These are phyloP conservation scores for Stegana nigrithorax DNA, from an alignment of 2,888 invertebrate species.

Conservation along the genomic window DNA sequence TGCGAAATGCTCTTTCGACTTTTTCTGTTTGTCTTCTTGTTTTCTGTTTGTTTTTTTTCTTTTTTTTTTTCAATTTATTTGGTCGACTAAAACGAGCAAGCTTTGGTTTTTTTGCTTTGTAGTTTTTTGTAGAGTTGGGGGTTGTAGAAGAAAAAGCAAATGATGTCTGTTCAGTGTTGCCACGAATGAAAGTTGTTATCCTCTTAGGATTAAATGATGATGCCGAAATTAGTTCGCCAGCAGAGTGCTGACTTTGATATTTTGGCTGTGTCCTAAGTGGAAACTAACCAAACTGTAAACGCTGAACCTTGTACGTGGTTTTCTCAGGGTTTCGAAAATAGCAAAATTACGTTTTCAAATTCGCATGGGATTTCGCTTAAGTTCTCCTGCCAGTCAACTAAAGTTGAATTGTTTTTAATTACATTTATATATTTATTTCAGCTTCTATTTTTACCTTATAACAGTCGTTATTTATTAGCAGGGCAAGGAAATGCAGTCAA, in stretches of 20 bases:
- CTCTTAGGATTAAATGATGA: constrained; percentile 23
- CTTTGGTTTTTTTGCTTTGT: constrained; percentile 1
- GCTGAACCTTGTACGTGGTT: too few relatives aligned
- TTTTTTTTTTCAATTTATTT: neutral
- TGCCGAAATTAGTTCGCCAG: constrained; percentile 14
- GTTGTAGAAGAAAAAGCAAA: neutral
- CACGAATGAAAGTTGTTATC: constrained; percentile 19
- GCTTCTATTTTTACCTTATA: too few relatives aligned
- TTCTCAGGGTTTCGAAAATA: too few relatives aligned
- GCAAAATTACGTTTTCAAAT: too few relatives aligned
- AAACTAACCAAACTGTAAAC: too few relatives aligned
- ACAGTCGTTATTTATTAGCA: too few relatives aligned
- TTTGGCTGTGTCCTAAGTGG: too few relatives aligned
- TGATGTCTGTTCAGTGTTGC: neutral
- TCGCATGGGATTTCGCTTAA: too few relatives aligned
- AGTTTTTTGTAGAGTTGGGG: neutral
- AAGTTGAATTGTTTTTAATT: too few relatives aligned
- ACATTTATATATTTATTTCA: too few relatives aligned
- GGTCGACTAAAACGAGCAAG: neutral
- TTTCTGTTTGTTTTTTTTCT: constrained; percentile 14
- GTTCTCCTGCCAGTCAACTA: too few relatives aligned
- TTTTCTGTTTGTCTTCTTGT: constrained; percentile 9
- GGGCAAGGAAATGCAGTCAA: too few relatives aligned
- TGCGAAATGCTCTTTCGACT: constrained; percentile 9
- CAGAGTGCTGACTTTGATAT: neutral